These are phyloP conservation scores for Thalassoma bifasciatum DNA, from an alignment of 2,113 vertebrate species.

Conservation along the genomic window DNA sequence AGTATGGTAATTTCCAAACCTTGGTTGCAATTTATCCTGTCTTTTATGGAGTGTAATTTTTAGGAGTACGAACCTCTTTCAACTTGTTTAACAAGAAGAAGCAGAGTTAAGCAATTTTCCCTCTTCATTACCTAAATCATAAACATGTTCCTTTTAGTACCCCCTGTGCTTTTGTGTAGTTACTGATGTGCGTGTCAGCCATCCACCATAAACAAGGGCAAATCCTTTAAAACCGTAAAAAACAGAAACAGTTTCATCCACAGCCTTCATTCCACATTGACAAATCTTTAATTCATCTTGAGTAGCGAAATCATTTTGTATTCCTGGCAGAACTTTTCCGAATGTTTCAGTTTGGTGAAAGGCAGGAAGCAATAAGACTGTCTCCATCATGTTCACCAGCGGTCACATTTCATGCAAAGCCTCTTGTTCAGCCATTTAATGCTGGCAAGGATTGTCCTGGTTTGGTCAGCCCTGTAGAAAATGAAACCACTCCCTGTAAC, in stretches of 20 bases:
- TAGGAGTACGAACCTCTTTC: background rate
- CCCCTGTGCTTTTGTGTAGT: background rate
- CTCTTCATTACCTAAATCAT: no score
- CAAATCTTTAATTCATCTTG: background rate
- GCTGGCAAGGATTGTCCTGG: slow-evolving; percentile 38
- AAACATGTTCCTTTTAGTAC: background rate
- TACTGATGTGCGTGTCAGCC: background rate
- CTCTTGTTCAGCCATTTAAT: slow-evolving; percentile 9
- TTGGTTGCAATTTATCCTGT: background rate
- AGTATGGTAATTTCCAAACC: no score
- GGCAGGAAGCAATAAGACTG: slow-evolving; percentile 33
- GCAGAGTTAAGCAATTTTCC: background rate
- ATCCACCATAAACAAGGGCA: background rate
- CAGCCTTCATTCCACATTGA: background rate
- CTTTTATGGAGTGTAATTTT: background rate
- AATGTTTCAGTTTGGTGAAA: slow-evolving; percentile 14
- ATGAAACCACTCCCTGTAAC: slow-evolving; percentile 34
- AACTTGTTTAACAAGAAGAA: background rate
- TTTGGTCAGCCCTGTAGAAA: slow-evolving; percentile 31
- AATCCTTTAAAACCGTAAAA: background rate
- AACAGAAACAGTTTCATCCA: background rate
- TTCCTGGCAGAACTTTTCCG: background rate
- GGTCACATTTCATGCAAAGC: slow-evolving; percentile 55
- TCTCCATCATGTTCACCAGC: slow-evolving; percentile 33
- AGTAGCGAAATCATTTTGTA: background rate